phyloP scores from a whole-genome alignment of 2,797 vertebrate species.

The Anniella stebbinsi region DNA sequence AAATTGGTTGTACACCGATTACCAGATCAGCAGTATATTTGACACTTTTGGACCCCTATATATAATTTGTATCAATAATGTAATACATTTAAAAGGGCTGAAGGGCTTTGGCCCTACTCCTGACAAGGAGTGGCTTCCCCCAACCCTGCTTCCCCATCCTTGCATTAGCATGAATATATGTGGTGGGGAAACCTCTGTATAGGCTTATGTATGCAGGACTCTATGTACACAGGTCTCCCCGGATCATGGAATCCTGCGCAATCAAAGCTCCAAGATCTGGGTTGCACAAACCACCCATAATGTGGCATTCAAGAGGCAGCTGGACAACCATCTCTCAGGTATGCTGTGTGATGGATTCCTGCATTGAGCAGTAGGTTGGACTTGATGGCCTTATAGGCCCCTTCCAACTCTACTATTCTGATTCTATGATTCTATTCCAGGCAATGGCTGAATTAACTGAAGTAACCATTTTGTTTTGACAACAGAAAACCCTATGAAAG shows the following conservation, averaged over 20 bases:
- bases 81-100: background rate
- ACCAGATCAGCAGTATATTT: background rate
- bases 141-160: background rate
- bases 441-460: background rate
- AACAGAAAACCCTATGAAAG: background rate
- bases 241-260: background rate
- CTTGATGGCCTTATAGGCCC: too few relatives aligned
- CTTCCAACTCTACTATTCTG: too few relatives aligned
- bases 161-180: background rate
- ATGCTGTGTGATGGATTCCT: too few relatives aligned
- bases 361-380: too few relatives aligned
- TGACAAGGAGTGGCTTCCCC: background rate
- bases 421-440: too few relatives aligned
- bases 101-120: background rate
- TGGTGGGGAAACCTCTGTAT: too few relatives aligned
- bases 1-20: background rate
- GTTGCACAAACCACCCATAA: background rate
- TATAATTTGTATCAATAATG: background rate
- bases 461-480: background rate
- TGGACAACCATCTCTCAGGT: too few relatives aligned
- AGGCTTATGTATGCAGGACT: background rate
- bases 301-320: too few relatives aligned
- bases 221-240: background rate
- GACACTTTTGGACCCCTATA: background rate
- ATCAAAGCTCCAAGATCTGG: background rate